Evolutionary conservation across 2,888 invertebrate genomes (phyloP), one percentile per base, ranked within the genome.

Genomic region (Escarpia spicata): DNA sequence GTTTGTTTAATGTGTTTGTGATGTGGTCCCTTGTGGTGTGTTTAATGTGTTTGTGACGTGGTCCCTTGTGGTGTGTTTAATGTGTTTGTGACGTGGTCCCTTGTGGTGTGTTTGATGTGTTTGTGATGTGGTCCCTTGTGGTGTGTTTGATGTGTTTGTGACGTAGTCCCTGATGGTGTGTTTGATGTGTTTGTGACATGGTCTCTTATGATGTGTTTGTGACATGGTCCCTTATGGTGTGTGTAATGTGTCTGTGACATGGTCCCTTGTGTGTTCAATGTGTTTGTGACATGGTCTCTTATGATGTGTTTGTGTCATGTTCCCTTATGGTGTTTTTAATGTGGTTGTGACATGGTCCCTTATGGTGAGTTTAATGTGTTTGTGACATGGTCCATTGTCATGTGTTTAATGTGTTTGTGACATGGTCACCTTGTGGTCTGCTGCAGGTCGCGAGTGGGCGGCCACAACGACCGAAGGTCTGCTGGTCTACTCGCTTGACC

Each of bases 381-480:
- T 12, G 15, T 60, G 60, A 60, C 60, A 60, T 60, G 26, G 19
- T 60, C 15, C 60, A 10, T 26, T 60, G 4, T 60, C 3, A 1
- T 60, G 2, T 12, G 26, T 19, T 4, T 19, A 12, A 1, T 60
- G 15, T 60, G 15, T 52, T 52, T 52, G 15, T 60, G 60, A 60
- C 60, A 60, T 60, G 60, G 60, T 60, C 60, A 8, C 75, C 75
- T 75, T 75, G 19, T n/a, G 26, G 3, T 75, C 19, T 75, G 75
- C 89, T 93, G 3, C 94, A 97, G 97, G 97, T 37, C 95, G 97
- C 91, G 95, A 98, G 10, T 99, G 99, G 97, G 98, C 98, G 0
- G 98, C 98, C 0, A 98, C 98, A 0, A 98, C 99, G 0, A 99
- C 99, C 0, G 99, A 99, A 97, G 99, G 99, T 0, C 97, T 99